phyloP scores from a whole-genome alignment of 2,113 vertebrate species.

The Callithrix jacchus region DNA sequence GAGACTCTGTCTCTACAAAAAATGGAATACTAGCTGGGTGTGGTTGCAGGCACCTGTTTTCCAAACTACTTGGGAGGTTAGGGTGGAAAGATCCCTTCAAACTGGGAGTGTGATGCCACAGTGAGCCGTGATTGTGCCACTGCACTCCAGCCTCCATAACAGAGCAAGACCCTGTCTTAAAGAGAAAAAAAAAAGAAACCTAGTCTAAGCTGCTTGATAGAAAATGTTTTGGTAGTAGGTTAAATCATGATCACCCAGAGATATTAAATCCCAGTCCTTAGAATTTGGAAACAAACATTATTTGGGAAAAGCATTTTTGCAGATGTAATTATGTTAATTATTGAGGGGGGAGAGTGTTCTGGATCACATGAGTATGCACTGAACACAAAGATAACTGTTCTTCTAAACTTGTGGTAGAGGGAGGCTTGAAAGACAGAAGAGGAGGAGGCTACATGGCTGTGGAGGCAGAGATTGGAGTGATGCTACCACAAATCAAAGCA shows the following conservation, averaged over 20 bases:
- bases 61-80: too few species aligned
- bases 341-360: not conserved
- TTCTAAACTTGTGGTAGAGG: not conserved
- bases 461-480: not conserved
- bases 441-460: accelerated
- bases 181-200: not conserved
- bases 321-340: not conserved
- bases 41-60: too few species aligned
- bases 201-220: not conserved
- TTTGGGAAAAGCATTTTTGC: not conserved
- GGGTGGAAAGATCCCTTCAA: too few species aligned
- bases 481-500: not conserved
- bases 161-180: not conserved
- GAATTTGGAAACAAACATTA: not conserved
- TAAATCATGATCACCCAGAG: not conserved
- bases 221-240: not conserved
- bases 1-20: too few species aligned
- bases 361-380: not conserved
- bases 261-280: not conserved
- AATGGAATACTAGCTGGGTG: too few species aligned
- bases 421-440: not conserved
- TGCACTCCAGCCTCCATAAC: not conserved
- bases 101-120: not conserved
- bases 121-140: not conserved
- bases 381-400: not conserved